Evolutionary conservation across 2,797 vertebrate species (phyloP).

Genomic region (Fratercula arctica): DNA sequence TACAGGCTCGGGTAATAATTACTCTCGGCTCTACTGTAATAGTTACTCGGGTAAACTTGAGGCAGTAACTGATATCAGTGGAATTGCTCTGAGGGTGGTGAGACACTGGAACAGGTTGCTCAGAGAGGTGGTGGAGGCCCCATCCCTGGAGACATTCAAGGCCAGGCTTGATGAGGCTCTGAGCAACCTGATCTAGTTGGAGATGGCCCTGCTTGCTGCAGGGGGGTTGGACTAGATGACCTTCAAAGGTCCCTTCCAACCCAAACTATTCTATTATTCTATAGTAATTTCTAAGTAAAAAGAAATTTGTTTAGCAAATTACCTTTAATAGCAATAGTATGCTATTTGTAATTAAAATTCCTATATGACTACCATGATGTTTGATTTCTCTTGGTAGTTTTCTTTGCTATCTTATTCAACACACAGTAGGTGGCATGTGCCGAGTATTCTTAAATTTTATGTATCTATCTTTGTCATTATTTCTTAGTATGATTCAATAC

Average conservation of each 20-base stretch:
- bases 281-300: neutral
- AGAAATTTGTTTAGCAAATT: neutral
- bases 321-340: neutral
- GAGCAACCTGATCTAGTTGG: too few relatives aligned
- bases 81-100: neutral
- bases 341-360: neutral
- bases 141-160: neutral
- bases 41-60: neutral
- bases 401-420: neutral
- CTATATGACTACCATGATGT: neutral
- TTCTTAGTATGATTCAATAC: neutral
- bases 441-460: neutral
- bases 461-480: neutral
- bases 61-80: neutral
- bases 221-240: neutral
- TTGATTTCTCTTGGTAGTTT: neutral
- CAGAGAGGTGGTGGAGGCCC: neutral
- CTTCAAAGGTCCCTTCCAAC: neutral
- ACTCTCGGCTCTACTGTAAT: neutral
- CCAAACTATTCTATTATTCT: neutral
- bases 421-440: neutral
- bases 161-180: fast-evolving
- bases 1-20: neutral
- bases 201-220: neutral
- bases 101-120: neutral